Evolutionary conservation across 2,797 vertebrate species (phyloP).

Genomic region (Euthynnus affinis): DNA sequence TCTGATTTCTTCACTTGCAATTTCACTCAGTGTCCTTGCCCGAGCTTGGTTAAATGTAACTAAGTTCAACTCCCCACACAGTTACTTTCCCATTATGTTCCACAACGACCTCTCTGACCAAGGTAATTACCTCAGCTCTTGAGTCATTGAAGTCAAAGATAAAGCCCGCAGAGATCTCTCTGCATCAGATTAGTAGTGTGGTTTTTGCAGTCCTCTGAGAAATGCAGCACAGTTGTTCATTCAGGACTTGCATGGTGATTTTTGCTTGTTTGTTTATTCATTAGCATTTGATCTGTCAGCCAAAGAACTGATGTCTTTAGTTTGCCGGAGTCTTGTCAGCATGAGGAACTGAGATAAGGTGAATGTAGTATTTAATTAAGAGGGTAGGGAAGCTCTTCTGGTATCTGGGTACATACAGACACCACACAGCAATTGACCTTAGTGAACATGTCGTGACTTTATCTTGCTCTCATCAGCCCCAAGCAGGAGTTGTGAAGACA

Average conservation of each 20-base stretch:
- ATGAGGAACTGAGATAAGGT: constrained; percentile 71
- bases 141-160: constrained; percentile 71
- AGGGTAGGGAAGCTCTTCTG: constrained; percentile 63
- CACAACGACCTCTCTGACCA: constrained; percentile 76
- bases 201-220: constrained; percentile 50
- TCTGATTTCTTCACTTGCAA: constrained; percentile 7
- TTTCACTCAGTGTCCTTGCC: constrained; percentile 40
- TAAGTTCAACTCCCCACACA: constrained; percentile 65
- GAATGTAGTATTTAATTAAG: constrained; percentile 82
- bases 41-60: constrained; percentile 56
- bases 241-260: constrained; percentile 42
- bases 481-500: constrained; percentile 67
- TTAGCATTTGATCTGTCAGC: constrained; percentile 72
- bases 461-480: constrained; percentile 78
- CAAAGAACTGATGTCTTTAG: constrained; percentile 67
- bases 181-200: constrained; percentile 69
- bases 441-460: constrained; percentile 81
- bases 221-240: constrained; percentile 45
- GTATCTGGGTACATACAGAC: constrained; percentile 76
- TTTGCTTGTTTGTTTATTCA: constrained; percentile 75
- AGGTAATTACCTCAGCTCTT: constrained; percentile 79
- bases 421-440: constrained; percentile 80
- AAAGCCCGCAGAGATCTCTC: constrained; percentile 70
- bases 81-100: constrained; percentile 74
- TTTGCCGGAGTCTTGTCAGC: constrained; percentile 73